Percentiles rank a stretch among this genome's conserved stretches.
phyloP scores from a whole-genome alignment of 2,113 vertebrate species.

The Deroptyus accipitrinus region DNA sequence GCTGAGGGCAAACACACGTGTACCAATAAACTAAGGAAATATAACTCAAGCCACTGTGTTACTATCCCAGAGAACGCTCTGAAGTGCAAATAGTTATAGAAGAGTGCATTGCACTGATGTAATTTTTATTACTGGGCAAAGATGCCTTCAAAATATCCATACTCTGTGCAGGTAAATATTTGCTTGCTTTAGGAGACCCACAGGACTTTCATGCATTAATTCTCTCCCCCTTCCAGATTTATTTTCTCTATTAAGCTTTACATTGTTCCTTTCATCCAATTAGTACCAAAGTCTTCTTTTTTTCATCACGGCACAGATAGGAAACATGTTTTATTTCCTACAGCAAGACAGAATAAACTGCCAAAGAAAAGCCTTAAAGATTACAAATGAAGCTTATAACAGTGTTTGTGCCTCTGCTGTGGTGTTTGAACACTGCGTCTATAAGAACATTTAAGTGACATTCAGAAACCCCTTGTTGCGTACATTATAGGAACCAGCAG shows the following conservation, averaged over 20 bases:
- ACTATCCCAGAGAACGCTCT: background rate
- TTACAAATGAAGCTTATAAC: constrained; percentile 4
- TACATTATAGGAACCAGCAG: background rate
- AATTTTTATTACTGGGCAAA: background rate
- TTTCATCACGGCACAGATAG: background rate
- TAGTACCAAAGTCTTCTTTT: constrained; percentile 21
- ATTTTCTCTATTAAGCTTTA: constrained; percentile 32
- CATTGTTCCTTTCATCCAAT: constrained; percentile 40
- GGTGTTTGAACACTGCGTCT: background rate
- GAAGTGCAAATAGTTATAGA: background rate
- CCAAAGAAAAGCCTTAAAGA: background rate
- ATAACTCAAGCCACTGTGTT: fast-evolving
- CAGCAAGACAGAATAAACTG: background rate
- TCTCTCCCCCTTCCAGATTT: background rate
- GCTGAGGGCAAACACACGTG: background rate
- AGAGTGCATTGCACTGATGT: too few species aligned
- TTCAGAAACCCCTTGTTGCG: background rate
- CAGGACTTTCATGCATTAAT: background rate
- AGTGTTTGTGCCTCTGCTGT: background rate
- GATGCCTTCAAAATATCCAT: background rate
- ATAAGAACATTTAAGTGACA: background rate
- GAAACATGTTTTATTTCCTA: background rate
- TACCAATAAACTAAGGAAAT: background rate
- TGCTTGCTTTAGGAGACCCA: background rate
- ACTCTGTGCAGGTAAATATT: background rate